Evolutionary conservation across 2,888 invertebrate species (phyloP).

Genomic region (Germaria angustata): DNA sequence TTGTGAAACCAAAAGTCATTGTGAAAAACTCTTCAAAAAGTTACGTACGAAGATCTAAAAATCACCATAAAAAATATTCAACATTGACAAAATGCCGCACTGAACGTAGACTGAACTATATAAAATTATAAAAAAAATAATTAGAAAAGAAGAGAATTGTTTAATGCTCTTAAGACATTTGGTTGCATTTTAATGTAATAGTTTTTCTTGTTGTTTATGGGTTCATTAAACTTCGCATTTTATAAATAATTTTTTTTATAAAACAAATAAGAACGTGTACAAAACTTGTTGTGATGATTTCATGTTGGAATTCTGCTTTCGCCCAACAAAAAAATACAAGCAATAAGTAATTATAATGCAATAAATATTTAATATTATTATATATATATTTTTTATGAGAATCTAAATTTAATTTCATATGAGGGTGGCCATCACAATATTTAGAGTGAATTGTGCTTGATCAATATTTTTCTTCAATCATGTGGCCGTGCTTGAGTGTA

Average conservation of each 20-base stretch:
- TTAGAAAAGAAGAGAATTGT: conserved; percentile 12
- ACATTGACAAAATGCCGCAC: background rate
- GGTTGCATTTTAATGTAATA: conserved; percentile 21
- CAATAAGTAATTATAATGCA: conserved; percentile 25
- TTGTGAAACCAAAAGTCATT: no score
- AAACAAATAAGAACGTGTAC: conserved; percentile 3
- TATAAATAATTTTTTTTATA: conserved; percentile 26
- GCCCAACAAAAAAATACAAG: conserved; percentile 8
- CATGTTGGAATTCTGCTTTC: conserved; percentile 52
- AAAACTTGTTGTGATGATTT: conserved; percentile 22
- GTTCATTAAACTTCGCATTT: conserved; percentile 45
- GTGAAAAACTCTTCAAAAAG: no score
- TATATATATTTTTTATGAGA: no score
- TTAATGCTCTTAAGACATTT: conserved; percentile 7
- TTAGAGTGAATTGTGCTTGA: no score
- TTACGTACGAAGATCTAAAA: background rate
- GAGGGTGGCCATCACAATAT: background rate
- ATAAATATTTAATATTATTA: no score
- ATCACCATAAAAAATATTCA: background rate
- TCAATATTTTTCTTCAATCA: no score
- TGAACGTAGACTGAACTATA: background rate
- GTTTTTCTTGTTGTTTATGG: background rate
- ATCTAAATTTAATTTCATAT: background rate
- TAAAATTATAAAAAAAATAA: conserved; percentile 11
- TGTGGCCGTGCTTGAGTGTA: no score